Conservation (phyloP, 2,113 vertebrate species). For the Phodopus roborovskii region DNA sequence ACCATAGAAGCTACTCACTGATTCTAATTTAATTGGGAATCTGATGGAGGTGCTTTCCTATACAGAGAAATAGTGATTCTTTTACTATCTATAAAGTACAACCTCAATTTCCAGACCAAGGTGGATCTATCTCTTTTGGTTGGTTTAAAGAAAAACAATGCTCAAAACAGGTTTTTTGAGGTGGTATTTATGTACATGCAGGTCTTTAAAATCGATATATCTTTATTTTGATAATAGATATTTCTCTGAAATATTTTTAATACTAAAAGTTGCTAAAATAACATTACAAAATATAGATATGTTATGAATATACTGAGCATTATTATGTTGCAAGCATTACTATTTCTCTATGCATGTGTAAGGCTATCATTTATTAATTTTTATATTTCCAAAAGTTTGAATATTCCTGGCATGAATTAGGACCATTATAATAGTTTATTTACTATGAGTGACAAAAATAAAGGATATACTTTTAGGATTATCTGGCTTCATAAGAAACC, state of each 20-base stretch:
- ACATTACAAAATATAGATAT: not conserved
- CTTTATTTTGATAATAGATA: not conserved
- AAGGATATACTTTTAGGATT: not conserved
- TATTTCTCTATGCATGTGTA: not conserved
- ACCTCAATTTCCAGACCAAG: not conserved
- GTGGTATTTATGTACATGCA: not conserved
- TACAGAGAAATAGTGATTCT: not conserved
- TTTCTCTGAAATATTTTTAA: constrained; percentile 49
- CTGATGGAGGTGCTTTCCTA: constrained; percentile 5
- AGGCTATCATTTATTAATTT: not conserved
- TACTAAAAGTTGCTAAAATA: constrained; percentile 38
- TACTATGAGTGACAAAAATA: not conserved
- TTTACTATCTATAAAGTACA: not conserved
- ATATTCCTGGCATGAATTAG: not conserved
- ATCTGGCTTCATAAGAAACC: constrained; percentile 33
- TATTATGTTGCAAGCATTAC: not conserved
- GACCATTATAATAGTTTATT: not conserved
- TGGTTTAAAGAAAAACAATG: constrained; percentile 39
- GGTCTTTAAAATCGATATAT: not conserved
- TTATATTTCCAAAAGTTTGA: not conserved
- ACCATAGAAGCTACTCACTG: constrained; percentile 36
- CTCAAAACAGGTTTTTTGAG: not conserved
- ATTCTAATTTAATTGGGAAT: constrained; percentile 62
- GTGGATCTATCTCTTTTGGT: not conserved
- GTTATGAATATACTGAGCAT: not conserved